These are phyloP conservation scores for Drosophila teissieri DNA, from an alignment of 1,140 invertebrate genomes.

Conservation along the genomic window DNA sequence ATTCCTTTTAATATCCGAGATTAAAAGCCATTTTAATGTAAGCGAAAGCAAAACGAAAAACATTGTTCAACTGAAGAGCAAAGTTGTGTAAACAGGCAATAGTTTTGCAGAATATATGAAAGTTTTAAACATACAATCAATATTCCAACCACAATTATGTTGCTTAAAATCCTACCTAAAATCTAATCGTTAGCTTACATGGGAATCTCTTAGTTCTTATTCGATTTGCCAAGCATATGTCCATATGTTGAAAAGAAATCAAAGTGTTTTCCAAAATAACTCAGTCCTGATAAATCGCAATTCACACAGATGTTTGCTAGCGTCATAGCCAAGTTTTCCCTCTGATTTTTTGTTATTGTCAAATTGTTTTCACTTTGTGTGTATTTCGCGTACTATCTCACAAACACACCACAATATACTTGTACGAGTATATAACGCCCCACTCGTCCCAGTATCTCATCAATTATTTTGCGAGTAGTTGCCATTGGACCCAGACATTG, in stretches of 20 bases:
- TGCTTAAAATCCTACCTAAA: background rate
- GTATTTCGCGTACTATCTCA: constrained; percentile 30
- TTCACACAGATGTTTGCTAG: constrained; percentile 43
- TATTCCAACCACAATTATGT: too few relatives aligned
- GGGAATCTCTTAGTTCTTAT: background rate
- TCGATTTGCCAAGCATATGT: background rate
- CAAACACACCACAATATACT: constrained; percentile 2
- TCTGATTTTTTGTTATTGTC: constrained; percentile 25
- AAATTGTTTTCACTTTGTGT: constrained; percentile 24
- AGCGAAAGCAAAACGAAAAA: background rate
- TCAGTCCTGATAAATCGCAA: constrained; percentile 16
- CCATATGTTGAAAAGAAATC: background rate
- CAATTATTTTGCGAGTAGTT: constrained; percentile 47
- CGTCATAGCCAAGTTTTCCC: constrained; percentile 28
- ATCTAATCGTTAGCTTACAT: background rate
- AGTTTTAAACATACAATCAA: background rate
- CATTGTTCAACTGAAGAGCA: background rate
- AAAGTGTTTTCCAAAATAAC: background rate
- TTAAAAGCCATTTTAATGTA: background rate
- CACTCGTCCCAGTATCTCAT: constrained; percentile 42
- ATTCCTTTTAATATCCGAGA: background rate
- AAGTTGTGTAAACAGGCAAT: background rate
- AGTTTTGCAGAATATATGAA: background rate
- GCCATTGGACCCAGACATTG: constrained; percentile 26
- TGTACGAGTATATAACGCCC: constrained; percentile 14